phyloP scores from a whole-genome alignment of 2,797 vertebrate species.

The Sarcophilus harrisii region DNA sequence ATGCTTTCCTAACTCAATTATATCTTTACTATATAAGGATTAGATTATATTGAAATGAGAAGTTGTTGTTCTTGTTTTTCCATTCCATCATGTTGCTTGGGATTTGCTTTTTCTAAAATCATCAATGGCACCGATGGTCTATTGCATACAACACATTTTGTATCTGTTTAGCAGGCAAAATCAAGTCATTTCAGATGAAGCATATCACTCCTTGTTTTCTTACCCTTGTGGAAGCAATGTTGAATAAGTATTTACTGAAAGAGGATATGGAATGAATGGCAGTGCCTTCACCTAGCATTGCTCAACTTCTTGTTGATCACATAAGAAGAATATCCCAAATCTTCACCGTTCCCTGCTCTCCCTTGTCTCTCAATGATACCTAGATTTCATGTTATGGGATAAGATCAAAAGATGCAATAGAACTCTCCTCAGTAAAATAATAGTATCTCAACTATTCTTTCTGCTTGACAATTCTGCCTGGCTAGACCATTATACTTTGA shows the following conservation, averaged over 20 bases:
- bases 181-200: background rate
- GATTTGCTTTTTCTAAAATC: background rate
- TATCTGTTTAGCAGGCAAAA: background rate
- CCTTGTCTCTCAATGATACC: background rate
- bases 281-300: background rate
- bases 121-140: background rate
- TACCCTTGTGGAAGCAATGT: background rate
- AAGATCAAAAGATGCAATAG: background rate
- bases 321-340: background rate
- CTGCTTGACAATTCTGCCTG: background rate
- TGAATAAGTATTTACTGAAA: background rate
- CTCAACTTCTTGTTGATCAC: background rate
- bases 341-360: background rate
- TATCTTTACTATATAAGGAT: background rate
- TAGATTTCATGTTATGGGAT: background rate
- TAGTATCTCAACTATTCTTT: background rate
- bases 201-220: background rate
- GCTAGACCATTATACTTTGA: background rate
- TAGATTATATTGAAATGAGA: background rate
- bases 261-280: background rate
- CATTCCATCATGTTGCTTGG: background rate
- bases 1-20: background rate
- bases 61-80: background rate
- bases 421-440: background rate
- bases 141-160: background rate